Evolutionary conservation across 1,140 invertebrate species (phyloP).

Genomic region (Ylistrum balloti): DNA sequence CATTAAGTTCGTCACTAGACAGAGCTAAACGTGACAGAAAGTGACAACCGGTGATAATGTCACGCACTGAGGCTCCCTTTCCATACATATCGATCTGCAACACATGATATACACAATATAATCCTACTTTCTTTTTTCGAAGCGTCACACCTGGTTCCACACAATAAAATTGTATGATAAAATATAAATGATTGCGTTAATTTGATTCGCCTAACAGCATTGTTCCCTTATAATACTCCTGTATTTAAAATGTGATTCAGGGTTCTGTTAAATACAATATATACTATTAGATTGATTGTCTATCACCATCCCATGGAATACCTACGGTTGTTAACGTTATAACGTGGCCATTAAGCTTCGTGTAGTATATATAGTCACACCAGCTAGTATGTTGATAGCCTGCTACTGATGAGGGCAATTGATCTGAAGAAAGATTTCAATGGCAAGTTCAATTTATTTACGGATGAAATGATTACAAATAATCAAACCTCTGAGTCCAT

Average conservation of each 20-base stretch:
- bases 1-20: no score
- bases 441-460: background rate
- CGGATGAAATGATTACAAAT: no score
- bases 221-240: background rate
- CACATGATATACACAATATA: slow-evolving; percentile 34
- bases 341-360: background rate
- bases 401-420: background rate
- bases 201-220: background rate
- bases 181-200: background rate
- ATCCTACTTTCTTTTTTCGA: background rate
- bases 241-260: background rate
- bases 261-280: background rate
- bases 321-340: background rate
- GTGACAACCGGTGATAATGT: background rate
- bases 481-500: no score
- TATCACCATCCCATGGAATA: background rate
- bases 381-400: background rate
- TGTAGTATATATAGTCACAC: background rate
- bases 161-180: background rate
- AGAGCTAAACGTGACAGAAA: background rate
- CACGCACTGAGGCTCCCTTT: background rate
- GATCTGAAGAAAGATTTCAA: background rate
- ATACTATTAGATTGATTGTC: background rate
- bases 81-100: background rate
- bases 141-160: background rate